Percentiles rank a stretch among this genome's conserved stretches.
These are phyloP conservation scores for Drosophila algonquin DNA, from an alignment of 2,888 invertebrate species.

Conservation along the genomic window DNA sequence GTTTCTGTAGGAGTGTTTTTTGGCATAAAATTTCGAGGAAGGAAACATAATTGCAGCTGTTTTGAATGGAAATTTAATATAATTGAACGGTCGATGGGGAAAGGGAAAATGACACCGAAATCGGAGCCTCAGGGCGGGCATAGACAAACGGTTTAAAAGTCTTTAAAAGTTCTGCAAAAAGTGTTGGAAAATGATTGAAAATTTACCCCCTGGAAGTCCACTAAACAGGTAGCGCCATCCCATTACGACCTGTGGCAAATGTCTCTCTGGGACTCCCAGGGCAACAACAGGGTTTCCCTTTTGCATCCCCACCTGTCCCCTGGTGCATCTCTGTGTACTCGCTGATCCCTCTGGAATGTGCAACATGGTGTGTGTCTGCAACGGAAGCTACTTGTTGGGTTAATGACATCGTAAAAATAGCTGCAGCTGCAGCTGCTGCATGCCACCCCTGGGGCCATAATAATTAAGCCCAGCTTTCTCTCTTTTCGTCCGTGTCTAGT, in stretches of 20 bases:
- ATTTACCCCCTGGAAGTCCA: too few species aligned
- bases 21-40: slow-evolving; percentile 32
- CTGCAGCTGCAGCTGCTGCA: slow-evolving; percentile 34
- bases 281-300: slow-evolving; percentile 40
- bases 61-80: background rate
- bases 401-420: slow-evolving; percentile 70
- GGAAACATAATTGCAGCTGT: background rate
- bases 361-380: slow-evolving; percentile 26
- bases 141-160: background rate
- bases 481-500: background rate
- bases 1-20: background rate
- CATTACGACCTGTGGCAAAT: background rate
- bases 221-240: background rate
- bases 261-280: too few species aligned
- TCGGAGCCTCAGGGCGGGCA: background rate
- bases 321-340: slow-evolving; percentile 2
- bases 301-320: slow-evolving; percentile 41
- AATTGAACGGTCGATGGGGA: background rate
- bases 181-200: background rate
- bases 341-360: background rate
- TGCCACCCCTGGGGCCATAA: slow-evolving; percentile 2
- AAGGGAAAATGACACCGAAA: background rate
- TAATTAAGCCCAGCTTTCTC: slow-evolving; percentile 6
- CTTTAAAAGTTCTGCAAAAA: background rate
- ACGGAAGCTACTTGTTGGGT: slow-evolving; percentile 69